Evolutionary conservation across 2,888 invertebrate genomes (phyloP).

Genomic region (Fabriciana adippe): DNA sequence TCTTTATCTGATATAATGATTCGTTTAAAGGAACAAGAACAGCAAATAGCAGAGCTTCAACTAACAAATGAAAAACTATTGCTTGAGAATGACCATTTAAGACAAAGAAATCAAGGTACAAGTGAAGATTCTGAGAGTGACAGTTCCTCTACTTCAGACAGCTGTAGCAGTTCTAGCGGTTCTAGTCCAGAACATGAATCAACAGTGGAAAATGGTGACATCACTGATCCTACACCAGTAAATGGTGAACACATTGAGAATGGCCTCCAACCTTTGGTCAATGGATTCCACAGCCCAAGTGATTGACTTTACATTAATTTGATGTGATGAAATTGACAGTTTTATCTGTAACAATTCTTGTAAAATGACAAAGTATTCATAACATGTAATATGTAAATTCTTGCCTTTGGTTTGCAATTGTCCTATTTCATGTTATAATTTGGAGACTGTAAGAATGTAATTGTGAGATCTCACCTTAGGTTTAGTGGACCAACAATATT

Average conservation of each 20-base stretch:
- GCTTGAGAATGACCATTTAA: constrained; percentile 84
- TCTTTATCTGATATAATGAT: constrained; percentile 61
- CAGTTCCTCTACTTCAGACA: constrained; percentile 77
- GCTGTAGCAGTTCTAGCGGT: constrained; percentile 71
- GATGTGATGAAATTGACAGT: neutral
- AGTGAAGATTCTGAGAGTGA: constrained; percentile 84
- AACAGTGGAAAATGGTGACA: constrained; percentile 43
- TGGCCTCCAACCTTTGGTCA: constrained; percentile 57
- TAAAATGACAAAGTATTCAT: constrained; percentile 12
- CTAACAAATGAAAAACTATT: constrained; percentile 84
- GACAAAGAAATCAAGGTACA: constrained; percentile 67
- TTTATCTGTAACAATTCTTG: neutral
- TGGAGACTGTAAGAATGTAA: constrained; percentile 58
- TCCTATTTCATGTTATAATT: constrained; percentile 4
- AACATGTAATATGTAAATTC: constrained; percentile 7
- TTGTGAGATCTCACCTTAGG: constrained; percentile 66
- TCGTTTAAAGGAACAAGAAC: constrained; percentile 81
- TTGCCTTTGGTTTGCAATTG: constrained; percentile 6
- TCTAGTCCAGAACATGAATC: constrained; percentile 54
- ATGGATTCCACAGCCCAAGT: constrained; percentile 66
- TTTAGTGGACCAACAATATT: constrained; percentile 49
- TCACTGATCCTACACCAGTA: constrained; percentile 33
- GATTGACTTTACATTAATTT: constrained; percentile 31
- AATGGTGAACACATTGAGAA: constrained; percentile 47
- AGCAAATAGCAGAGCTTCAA: constrained; percentile 83